These are phyloP conservation scores for Chrosomus eos DNA, from an alignment of 2,797 vertebrate genomes.

Conservation along the genomic window DNA sequence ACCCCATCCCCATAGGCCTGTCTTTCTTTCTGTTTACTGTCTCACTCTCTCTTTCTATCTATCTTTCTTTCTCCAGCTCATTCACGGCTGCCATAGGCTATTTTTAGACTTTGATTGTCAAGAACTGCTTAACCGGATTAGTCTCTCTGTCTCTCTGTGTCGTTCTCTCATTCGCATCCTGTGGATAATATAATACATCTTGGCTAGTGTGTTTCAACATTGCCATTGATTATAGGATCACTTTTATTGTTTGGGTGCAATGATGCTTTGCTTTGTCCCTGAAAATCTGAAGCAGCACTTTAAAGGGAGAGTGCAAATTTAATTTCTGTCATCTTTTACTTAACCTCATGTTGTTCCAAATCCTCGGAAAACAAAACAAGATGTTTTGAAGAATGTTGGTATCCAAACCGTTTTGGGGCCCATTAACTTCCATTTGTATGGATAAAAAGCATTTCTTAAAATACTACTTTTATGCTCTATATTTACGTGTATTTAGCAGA, in stretches of 20 bases:
- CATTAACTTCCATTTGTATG: not conserved
- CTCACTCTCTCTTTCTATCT: not conserved
- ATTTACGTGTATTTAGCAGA: too few relatives aligned
- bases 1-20: not conserved
- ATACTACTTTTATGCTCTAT: not conserved
- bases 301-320: not conserved
- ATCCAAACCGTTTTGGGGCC: not conserved
- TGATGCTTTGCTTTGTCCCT: not conserved
- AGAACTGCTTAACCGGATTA: slow-evolving; percentile 58
- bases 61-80: slow-evolving; percentile 12
- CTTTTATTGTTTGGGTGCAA: not conserved
- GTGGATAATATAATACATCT: not conserved
- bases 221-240: not conserved
- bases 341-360: too few relatives aligned
- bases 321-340: not conserved
- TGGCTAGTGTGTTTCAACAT: not conserved
- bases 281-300: not conserved
- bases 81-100: slow-evolving; percentile 43
- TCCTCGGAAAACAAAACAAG: not conserved
- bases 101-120: slow-evolving; percentile 60
- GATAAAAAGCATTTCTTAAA: not conserved
- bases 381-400: not conserved
- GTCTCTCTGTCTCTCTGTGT: slow-evolving; percentile 26
- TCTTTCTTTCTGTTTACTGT: slow-evolving; percentile 31
- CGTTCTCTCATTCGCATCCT: not conserved